Conservation (phyloP, 2,797 vertebrate species). For the Eleutherodactylus coqui region DNA sequence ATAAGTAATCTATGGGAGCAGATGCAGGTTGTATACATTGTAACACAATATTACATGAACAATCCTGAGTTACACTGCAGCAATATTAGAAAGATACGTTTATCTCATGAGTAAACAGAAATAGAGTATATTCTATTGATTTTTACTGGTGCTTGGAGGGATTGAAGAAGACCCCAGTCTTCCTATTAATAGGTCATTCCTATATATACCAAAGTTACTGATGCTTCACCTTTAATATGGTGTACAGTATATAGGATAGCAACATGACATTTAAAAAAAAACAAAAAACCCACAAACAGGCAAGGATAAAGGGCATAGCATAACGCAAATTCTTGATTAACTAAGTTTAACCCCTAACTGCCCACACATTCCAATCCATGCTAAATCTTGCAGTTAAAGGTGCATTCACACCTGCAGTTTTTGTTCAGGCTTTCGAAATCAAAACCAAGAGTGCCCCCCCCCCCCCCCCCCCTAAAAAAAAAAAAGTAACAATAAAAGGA, state of each 20-base stretch:
- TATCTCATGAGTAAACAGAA: too few relatives aligned
- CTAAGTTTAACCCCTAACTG: neutral
- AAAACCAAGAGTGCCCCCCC: too few relatives aligned
- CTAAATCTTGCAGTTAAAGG: neutral
- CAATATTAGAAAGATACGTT: neutral
- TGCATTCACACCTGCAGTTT: too few relatives aligned
- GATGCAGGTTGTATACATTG: neutral
- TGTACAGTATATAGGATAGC: neutral
- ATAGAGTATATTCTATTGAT: neutral
- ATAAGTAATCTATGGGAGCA: conserved; percentile 20
- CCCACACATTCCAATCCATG: neutral
- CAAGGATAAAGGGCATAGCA: neutral
- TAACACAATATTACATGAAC: too few relatives aligned
- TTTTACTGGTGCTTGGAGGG: too few relatives aligned
- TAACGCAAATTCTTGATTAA: neutral
- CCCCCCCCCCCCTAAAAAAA: too few relatives aligned
- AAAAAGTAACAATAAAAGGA: too few relatives aligned
- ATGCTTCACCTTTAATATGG: too few relatives aligned
- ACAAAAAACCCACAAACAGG: neutral
- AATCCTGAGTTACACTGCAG: neutral
- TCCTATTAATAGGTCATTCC: too few relatives aligned
- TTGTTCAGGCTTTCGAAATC: too few relatives aligned
- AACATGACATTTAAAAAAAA: too few relatives aligned
- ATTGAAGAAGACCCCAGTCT: neutral
- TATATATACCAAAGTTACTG: too few relatives aligned